Percentiles rank a stretch among this genome's conserved stretches.
phyloP scores from a whole-genome alignment of 2,888 invertebrate species.

The Drosophila parthenogenetica region DNA sequence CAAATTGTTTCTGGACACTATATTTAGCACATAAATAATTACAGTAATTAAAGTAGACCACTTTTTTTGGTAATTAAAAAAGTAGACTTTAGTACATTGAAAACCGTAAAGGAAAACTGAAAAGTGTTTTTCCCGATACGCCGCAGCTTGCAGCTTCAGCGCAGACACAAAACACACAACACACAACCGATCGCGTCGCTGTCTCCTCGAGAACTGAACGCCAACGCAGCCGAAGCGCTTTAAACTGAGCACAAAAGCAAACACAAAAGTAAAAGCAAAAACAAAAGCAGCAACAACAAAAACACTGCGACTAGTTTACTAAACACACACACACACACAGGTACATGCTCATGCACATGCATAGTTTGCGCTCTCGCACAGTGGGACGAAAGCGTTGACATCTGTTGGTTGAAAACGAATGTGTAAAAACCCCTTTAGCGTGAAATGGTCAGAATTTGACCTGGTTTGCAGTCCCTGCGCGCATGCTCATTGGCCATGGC shows the following conservation, averaged over 20 bases:
- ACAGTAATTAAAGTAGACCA: too few species aligned
- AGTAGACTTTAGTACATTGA: constrained; percentile 24
- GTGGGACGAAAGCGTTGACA: constrained; percentile 41
- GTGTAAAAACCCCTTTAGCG: constrained; percentile 51
- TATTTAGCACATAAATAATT: too few species aligned
- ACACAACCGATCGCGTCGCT: constrained; percentile 69
- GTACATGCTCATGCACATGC: constrained; percentile 5
- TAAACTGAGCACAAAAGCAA: constrained; percentile 29
- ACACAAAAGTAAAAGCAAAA: constrained; percentile 8
- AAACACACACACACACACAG: constrained; percentile 56
- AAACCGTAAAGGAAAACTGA: constrained; percentile 27
- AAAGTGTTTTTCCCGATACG: constrained; percentile 19
- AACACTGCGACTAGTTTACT: constrained; percentile 57
- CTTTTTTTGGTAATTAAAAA: too few species aligned
- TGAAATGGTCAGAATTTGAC: constrained; percentile 22
- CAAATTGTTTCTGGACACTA: not conserved
- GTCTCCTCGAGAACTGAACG: constrained; percentile 74
- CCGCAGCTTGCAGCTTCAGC: constrained; percentile 36
- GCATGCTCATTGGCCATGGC: not conserved
- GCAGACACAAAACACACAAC: constrained; percentile 8
- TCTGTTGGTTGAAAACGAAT: constrained; percentile 22
- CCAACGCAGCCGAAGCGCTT: constrained; percentile 58
- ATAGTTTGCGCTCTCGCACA: constrained; percentile 53
- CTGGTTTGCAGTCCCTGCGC: constrained; percentile 10
- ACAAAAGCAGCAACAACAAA: constrained; percentile 7